Conservation (phyloP, 1,140 invertebrate species). For the Musca domestica region DNA sequence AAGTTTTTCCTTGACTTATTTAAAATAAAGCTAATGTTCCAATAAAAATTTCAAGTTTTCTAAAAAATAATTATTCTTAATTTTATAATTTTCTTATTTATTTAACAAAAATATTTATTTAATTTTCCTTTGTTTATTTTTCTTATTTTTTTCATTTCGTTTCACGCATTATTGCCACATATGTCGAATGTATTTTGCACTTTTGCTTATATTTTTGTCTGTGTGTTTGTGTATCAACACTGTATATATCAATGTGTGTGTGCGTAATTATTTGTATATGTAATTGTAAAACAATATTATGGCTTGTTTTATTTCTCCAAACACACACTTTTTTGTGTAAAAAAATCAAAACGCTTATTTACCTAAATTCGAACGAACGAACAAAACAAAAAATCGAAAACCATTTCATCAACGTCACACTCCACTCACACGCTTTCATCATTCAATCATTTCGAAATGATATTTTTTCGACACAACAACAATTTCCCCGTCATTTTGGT, state of each 20-base stretch:
- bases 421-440: background rate
- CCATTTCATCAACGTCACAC: background rate
- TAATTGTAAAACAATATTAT: background rate
- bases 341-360: constrained; percentile 2
- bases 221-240: background rate
- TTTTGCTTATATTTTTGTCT: constrained; percentile 6
- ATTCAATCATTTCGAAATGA: background rate
- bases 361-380: constrained; percentile 1
- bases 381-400: constrained; percentile 6
- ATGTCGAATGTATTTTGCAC: constrained; percentile 10
- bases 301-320: background rate
- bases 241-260: background rate
- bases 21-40: too few relatives aligned
- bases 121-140: constrained; percentile 13
- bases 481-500: too few relatives aligned
- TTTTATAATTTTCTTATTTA: background rate
- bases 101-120: constrained; percentile 12
- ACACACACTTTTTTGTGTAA: too few relatives aligned
- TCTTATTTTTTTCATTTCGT: constrained; percentile 14
- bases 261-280: background rate
- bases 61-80: background rate
- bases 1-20: too few relatives aligned
- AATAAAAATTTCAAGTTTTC: constrained; percentile 22
- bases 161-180: constrained; percentile 10
- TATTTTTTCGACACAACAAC: too few relatives aligned